Evolutionary conservation across 2,888 invertebrate genomes (phyloP).

Genomic region (Opisthograptis luteolata): DNA sequence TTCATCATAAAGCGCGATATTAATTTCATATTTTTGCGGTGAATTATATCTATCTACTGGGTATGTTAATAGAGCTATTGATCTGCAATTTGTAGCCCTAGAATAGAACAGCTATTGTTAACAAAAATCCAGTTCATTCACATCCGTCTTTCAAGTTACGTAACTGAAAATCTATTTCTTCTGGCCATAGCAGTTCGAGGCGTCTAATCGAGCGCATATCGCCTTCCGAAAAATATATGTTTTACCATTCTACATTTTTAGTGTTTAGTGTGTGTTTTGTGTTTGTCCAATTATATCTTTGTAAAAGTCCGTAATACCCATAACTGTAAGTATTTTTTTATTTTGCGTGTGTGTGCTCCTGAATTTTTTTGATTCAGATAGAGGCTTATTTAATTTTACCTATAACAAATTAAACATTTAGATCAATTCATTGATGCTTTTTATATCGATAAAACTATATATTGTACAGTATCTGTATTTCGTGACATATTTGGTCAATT

Average conservation of each 20-base stretch:
- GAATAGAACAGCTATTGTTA: slow-evolving; percentile 1
- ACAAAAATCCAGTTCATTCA: slow-evolving; percentile 43
- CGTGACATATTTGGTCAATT: too few relatives aligned
- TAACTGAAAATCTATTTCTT: slow-evolving; percentile 39
- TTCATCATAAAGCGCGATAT: too few relatives aligned
- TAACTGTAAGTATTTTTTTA: slow-evolving; percentile 1
- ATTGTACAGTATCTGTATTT: too few relatives aligned
- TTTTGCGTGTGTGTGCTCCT: too few relatives aligned
- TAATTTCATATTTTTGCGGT: too few relatives aligned
- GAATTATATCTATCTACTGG: too few relatives aligned
- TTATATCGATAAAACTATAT: too few relatives aligned
- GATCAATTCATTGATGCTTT: too few relatives aligned
- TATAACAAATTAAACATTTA: too few relatives aligned
- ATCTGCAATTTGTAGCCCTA: neutral
- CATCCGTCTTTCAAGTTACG: slow-evolving; percentile 34
- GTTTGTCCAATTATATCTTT: neutral
- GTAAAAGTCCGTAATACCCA: neutral
- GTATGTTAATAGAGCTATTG: too few relatives aligned
- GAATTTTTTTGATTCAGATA: too few relatives aligned
- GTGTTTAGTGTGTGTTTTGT: slow-evolving; percentile 13
- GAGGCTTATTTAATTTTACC: too few relatives aligned
- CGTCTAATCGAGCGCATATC: slow-evolving; percentile 24
- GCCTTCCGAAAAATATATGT: slow-evolving; percentile 13
- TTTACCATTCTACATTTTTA: neutral
- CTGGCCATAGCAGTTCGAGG: slow-evolving; percentile 2